Evolutionary conservation across 2,113 vertebrate genomes (phyloP), one percentile per base, ranked within the genome.

Genomic region (Clarias macrocephalus): DNA sequence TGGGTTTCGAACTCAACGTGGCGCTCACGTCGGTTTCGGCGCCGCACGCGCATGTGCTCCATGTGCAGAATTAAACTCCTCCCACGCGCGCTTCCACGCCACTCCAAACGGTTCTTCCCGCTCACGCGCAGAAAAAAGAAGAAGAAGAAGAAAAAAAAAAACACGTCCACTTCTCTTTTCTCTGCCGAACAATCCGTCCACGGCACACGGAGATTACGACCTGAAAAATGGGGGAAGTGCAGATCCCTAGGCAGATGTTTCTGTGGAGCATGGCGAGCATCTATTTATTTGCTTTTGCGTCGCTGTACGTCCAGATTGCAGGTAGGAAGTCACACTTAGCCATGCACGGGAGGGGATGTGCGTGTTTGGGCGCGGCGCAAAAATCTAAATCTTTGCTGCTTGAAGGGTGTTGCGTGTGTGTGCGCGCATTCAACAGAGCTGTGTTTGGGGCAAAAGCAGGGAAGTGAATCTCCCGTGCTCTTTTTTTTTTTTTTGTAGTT

Each of bases 291-390:
- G 95, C 96, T 57, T 97, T 97, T 85, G 91, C 92, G 1, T 97
- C 96, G 1, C 93, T 97, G 68, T 97, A 96, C 89, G 91, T 90
- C 7, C 96, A 97, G 91, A 91, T 96, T 62, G 95, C 96, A 91
- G 96, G 96, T 96, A 93, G 86, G 89, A 73, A 85, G 88, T 87
- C n/a, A 30, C 79, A 28, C 85, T 63, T 52, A 2, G 10, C 18
- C 18, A 19, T 30, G 76, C 76, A 59, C 28, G 56, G 48, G 48
- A 13, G 28, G 77, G 19, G 3, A 18, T 7, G 33, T 15, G 21
- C 42, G 19, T 18, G 28, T 85, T 82, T 86, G 89, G 89, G 89
- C 48, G 89, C 87, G 89, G 89, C 77, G 30, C 54, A 62, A 42
- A 66, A 28, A 15, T 7, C 0, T 5, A 70, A 76, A 54, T 13